Evolutionary conservation across 2,888 invertebrate species (phyloP).

Genomic region (Dermolepida albohirtum): DNA sequence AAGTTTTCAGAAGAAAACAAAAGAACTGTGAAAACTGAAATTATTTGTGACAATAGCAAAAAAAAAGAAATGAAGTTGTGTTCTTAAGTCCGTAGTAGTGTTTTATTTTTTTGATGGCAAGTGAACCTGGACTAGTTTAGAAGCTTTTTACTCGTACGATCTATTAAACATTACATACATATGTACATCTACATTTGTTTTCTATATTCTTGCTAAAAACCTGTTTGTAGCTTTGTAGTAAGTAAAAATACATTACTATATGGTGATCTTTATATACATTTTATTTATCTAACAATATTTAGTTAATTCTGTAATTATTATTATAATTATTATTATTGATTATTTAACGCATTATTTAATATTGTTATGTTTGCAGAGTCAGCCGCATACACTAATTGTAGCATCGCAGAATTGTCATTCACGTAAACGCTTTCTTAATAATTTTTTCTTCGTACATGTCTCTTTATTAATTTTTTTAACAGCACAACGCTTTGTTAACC

Average conservation of each 20-base stretch:
- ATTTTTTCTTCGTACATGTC: conserved; percentile 44
- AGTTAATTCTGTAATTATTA: conserved; percentile 43
- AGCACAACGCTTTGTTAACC: conserved; percentile 53
- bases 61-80: conserved; percentile 30
- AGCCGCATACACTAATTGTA: conserved; percentile 65
- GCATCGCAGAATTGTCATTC: conserved; percentile 64
- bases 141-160: conserved; percentile 44
- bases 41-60: conserved; percentile 14
- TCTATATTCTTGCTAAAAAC: conserved; percentile 39
- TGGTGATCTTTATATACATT: conserved; percentile 40
- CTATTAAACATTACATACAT: conserved; percentile 39
- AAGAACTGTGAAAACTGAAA: conserved; percentile 17
- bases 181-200: conserved; percentile 27
- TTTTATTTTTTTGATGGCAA: conserved; percentile 32
- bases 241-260: conserved; percentile 46
- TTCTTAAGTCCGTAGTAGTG: conserved; percentile 43
- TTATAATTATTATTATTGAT: conserved; percentile 48
- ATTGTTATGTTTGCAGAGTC: conserved; percentile 65
- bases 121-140: conserved; percentile 44
- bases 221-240: conserved; percentile 50
- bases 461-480: conserved; percentile 51
- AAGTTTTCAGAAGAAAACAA: conserved; percentile 6
- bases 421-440: conserved; percentile 61
- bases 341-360: conserved; percentile 61
- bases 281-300: conserved; percentile 37